Base-by-base conservation (phyloP, 2,888 invertebrate genomes). In the Caenorhabditis doughertyi region DNA sequence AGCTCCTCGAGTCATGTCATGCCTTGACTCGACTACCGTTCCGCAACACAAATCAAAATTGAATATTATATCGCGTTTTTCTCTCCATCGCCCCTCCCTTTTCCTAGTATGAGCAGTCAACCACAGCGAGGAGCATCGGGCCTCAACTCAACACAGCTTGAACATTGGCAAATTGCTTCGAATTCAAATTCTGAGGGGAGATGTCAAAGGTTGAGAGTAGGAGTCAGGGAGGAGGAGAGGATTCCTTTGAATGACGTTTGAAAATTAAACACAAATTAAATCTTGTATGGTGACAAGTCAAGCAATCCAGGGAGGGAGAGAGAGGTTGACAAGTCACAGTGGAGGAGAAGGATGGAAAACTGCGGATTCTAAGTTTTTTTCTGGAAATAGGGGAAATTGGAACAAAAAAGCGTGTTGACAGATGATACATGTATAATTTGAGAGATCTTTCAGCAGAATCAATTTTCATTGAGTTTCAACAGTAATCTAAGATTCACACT, bases 241-340 rank as follows among this genome's bases (percentile, higher is more conserved):
- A 51, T 53, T 79, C 74, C 68, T 62, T 85, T 84, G 83, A 83
- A 83, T 85, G 85, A 84, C 85, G 80, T 55, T 68, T 70, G 73
- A 74, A 84, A 82, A 65, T 65, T 65, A 65, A 65, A 65, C 47
- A 71, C 84, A 85, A 87, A 87, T 87, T 87, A 85, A 87, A 87
- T 87, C 87, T 39, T 73, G 62, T 64, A 18, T 73, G 73, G 23
- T 64, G 73, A 73, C 73, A 73, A 65, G 42, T 42, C 42, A 64
- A 51, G 62, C 64, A 73, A 73, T 51, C 47, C 32, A 39, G 13
- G 11, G 39, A 11, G 39, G 39, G 11, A 16, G 9, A 56, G n/a
- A 42, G 44, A 29, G n/a, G 25, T 51, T 62, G 62, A 71, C 55
- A 56, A 16, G 70, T 25, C 44, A 25, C 11, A 25, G 21, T 23